Base-by-base conservation (phyloP, 2,888 invertebrate species). In the Caenorhabditis afra region DNA sequence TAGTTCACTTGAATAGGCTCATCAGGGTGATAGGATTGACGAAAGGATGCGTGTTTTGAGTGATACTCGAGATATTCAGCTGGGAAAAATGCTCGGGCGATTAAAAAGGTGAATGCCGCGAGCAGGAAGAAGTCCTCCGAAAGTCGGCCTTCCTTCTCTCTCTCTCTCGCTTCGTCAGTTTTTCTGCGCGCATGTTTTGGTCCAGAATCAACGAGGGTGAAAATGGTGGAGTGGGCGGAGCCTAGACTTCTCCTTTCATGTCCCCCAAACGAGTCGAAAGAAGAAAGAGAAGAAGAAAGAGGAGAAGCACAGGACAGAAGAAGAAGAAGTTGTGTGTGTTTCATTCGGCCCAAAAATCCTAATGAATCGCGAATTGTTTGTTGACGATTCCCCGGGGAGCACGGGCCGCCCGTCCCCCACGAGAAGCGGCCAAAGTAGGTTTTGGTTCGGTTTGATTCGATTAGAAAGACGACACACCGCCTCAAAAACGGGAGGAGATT, bases 391-490 rank as follows among this genome's bases (percentile, higher is more conserved):
- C 73, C 62, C 20, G 14, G 73, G 58, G 73, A 64, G 16, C 39
- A 22, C 41, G 23, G 64, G 35, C 49, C 49, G 49, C 37, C 61
- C 61, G 37, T 55, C 53, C 49, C 39, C 23, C 18, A 39, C 41
- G 39, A 50, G 57, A 57, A 45, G 55, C 14, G 49, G 29, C 4
- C 29, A 64, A 71, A 73, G 73, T 73, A 73, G 73, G 57, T 64
- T 73, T 62, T 57, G 64, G 76, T 76, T 76, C 68, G 68, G 68
- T 76, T 76, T 76, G 62, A 76, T 76, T 76, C 49, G 76, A 76
- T 76, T 76, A 66, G 76, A 76, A 73, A 35, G 44, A 45, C n/a
- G 74, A 53, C 58, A 74, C 53, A 59, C 53, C 35, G 53, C 35
- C 53, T 53, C 53, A 59, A 53, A 59, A 52, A 20, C 18, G 16